Conservation (phyloP, 1,140 invertebrate species). For the Heliconius nattereri region DNA sequence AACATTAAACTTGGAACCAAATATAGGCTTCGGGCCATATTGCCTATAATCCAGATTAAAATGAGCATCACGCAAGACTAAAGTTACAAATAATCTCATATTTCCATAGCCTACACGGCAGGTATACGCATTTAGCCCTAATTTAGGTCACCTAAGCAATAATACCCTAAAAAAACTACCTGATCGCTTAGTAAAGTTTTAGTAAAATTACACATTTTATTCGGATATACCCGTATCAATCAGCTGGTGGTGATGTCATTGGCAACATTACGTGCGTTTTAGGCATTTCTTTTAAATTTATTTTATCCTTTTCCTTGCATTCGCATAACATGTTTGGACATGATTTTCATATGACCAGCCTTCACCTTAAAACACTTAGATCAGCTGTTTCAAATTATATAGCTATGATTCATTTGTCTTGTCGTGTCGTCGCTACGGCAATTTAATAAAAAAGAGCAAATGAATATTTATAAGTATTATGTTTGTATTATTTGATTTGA, state of each 20-base stretch:
- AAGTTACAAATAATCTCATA: neutral
- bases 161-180: constrained; percentile 13
- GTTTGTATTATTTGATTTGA: neutral
- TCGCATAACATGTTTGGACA: constrained; percentile 57
- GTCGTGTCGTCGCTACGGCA: constrained; percentile 24
- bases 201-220: constrained; percentile 21
- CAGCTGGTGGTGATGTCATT: constrained; percentile 62
- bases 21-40: neutral
- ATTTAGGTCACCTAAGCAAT: neutral
- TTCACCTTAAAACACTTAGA: constrained; percentile 52
- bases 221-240: constrained; percentile 48
- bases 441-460: neutral
- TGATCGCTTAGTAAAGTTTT: constrained; percentile 15
- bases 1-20: too few species aligned
- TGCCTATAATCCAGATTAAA: neutral
- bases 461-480: too few species aligned
- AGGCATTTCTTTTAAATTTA: constrained; percentile 36
- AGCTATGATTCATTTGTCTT: constrained; percentile 68
- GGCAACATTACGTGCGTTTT: constrained; percentile 47
- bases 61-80: neutral
- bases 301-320: constrained; percentile 40
- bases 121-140: neutral
- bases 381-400: constrained; percentile 64
- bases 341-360: constrained; percentile 55
- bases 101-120: neutral